Evolutionary conservation across 2,888 invertebrate species (phyloP), one percentile per base, ranked within the genome.

Genomic region (Gastrophysa polygoni): DNA sequence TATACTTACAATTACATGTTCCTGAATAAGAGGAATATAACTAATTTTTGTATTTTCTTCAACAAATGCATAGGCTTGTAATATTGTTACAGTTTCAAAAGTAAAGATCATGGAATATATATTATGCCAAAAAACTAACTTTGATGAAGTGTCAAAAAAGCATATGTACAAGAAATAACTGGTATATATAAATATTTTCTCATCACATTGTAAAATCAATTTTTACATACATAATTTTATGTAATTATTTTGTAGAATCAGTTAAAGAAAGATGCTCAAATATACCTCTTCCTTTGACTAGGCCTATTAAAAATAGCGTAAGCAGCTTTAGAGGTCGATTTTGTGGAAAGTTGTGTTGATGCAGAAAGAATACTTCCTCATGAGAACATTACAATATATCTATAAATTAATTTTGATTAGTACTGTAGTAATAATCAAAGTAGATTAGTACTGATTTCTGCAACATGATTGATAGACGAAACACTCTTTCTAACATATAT

Each of bases 1-100:
- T 66, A 66, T 69, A 68, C 61, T n/a, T n/a, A n/a, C n/a, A n/a
- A n/a, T n/a, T n/a, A n/a, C n/a, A 61, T 63, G 64, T 59, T 47
- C 55, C 58, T 50, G 38, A 46, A 50, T 34, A 56, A 49, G 55
- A 57, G 49, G 59, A 67, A 61, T 64, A 58, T 58, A 61, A 52
- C 56, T 57, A 60, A 59, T 55, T 63, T 21, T 44, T 24, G 24
- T 14, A 18, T 58, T 44, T 55, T 16, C 51, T 56, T 44, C 51
- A 60, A 57, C 38, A 61, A 60, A 56, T 52, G 44, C 17, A 48
- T 28, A 17, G 43, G 29, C 32, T 47, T 38, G 14, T 54, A 38
- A 14, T 38, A 24, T 24, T 24, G 24, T 24, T 24, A 24, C 24
- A 62, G 55, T 54, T 62, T n/a, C 14, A 57, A 61, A 61, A 57